Conservation (phyloP, 2,888 invertebrate genomes). For the Physocephala rufipes region DNA sequence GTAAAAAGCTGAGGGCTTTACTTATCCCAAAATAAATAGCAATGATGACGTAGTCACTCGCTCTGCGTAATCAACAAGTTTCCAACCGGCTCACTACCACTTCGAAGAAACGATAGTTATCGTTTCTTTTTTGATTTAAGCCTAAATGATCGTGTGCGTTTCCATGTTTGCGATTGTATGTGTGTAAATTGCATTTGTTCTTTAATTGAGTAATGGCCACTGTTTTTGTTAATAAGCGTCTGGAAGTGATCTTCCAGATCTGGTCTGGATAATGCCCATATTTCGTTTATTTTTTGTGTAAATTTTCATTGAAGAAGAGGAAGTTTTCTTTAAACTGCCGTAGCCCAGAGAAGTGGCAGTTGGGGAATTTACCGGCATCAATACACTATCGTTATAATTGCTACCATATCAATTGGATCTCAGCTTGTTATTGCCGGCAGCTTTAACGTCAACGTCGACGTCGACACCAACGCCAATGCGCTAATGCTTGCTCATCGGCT, state of each 20-base stretch:
- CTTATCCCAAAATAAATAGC: not conserved
- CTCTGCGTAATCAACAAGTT: not conserved
- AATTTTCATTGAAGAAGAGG: not conserved
- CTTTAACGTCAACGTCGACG: not conserved
- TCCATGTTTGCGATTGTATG: no score
- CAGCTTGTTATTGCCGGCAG: not conserved
- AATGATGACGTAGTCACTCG: constrained; percentile 8
- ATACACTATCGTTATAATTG: not conserved
- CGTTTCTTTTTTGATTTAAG: not conserved
- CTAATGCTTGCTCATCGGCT: not conserved
- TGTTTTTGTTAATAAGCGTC: no score
- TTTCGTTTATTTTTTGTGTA: constrained; percentile 1
- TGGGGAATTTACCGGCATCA: not conserved
- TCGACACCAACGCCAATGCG: not conserved
- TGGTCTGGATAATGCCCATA: not conserved
- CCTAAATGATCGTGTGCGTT: not conserved
- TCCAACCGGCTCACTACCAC: not conserved
- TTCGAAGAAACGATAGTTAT: not conserved
- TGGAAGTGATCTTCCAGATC: no score
- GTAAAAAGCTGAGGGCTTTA: not conserved
- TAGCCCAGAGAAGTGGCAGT: not conserved
- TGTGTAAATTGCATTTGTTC: not conserved
- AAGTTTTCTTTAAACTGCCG: not conserved
- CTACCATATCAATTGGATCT: not conserved
- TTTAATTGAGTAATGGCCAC: no score